Percentiles rank a stretch among this genome's conserved stretches.
phyloP scores from a whole-genome alignment of 2,797 vertebrate species.

The Odontamblyopus rebecca region DNA sequence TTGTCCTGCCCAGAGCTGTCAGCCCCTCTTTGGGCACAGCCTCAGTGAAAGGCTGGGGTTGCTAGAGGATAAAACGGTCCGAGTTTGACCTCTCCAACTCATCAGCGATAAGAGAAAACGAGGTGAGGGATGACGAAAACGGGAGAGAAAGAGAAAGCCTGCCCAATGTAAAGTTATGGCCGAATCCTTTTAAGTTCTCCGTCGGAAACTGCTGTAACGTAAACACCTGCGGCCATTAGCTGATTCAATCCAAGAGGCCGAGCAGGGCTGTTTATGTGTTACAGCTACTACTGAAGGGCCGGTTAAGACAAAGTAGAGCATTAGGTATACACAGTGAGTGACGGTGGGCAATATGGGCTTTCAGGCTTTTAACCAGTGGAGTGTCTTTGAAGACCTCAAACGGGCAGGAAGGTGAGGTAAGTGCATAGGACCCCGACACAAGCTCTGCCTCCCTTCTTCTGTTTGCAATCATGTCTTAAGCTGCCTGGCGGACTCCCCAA shows the following conservation, averaged over 20 bases:
- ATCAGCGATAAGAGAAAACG: constrained; percentile 28
- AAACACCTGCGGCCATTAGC: constrained; percentile 79
- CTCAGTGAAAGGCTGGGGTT: constrained; percentile 49
- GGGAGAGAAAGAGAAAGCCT: constrained; percentile 27
- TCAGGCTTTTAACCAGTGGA: constrained; percentile 51
- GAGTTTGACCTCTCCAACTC: constrained; percentile 59
- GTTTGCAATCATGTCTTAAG: constrained; percentile 64
- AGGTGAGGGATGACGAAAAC: constrained; percentile 38
- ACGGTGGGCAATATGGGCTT: constrained; percentile 52
- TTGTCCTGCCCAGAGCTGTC: constrained; percentile 84
- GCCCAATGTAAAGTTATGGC: constrained; percentile 62
- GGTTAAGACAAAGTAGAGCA: constrained; percentile 70
- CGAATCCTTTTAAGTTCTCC: constrained; percentile 68
- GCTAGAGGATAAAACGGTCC: constrained; percentile 30
- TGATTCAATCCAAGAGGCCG: constrained; percentile 72
- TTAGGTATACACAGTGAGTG: constrained; percentile 65
- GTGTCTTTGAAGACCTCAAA: constrained; percentile 68
- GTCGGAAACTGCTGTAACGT: constrained; percentile 70
- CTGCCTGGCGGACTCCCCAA: constrained; percentile 51
- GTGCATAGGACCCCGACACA: constrained; percentile 60
- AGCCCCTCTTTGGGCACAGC: constrained; percentile 73
- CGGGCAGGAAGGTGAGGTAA: constrained; percentile 59
- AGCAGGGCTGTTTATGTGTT: constrained; percentile 77
- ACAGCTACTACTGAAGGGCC: constrained; percentile 71
- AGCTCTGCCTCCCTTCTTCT: constrained; percentile 48